Evolutionary conservation across 2,888 invertebrate species (phyloP), one percentile per base, ranked within the genome.

Genomic region (Autographa gamma): DNA sequence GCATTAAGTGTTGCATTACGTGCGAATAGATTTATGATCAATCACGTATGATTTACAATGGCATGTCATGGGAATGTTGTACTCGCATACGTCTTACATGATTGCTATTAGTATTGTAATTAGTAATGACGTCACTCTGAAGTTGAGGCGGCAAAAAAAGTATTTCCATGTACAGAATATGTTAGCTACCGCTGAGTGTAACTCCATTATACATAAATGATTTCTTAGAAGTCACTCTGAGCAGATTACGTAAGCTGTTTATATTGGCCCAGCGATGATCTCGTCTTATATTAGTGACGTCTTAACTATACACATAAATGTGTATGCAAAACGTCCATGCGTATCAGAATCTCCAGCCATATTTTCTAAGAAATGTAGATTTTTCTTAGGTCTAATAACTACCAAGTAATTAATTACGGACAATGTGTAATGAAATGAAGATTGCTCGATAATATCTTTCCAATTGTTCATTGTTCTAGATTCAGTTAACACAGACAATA

Each of bases 161-260:
- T 87, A 83, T 88, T 91, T 90, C 91, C 86, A 89, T 82, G 90
- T 90, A 91, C 82, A 87, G 80, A 80, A 74, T 69, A 86, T 86
- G 88, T 85, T 86, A 80, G 88, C 89, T 90, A 89, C 89, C 86
- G 85, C 84, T 83, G 84, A 88, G 85, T 85, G 63, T 84, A 90
- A 83, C 87, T 80, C 86, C 80, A 91, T 92, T 91, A 91, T 91
- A 88, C 88, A 89, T 86, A 87, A 91, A 91, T 91, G 83, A 88
- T 84, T 94, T 94, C 93, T 88, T 61, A 90, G 93, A 94, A 95
- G 83, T 76, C 73, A 81, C 83, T 86, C 82, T 71, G 84, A 89
- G 87, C 80, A 86, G 90, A 90, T 95, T 93, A 92, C 94, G 95
- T 93, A 92, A 95, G 86, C 83, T 86, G 79, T 85, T 77, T 88